Base-by-base conservation (phyloP, 2,888 invertebrate species). In the Drosophila anomelani region DNA sequence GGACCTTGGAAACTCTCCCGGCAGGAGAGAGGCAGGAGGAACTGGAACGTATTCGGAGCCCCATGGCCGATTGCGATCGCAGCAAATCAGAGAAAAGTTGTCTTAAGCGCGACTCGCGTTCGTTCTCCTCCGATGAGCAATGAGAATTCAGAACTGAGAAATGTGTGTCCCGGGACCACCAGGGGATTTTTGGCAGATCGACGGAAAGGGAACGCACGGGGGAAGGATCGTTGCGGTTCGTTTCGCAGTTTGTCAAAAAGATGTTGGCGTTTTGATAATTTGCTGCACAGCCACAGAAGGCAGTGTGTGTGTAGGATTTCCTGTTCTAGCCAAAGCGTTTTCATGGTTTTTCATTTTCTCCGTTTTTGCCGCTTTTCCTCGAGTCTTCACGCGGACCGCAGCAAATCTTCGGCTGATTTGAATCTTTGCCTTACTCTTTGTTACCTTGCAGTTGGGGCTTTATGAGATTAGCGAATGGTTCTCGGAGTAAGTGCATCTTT, bases 191-290 rank as follows among this genome's bases (percentile, higher is more conserved):
- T 62, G 36, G 74, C 36, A 47, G 76, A 41, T 61, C 51, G 36
- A 62, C 53, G 17, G 39, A 46, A 44, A 49, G 23, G 47, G 34
- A 26, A 49, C 20, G 47, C 49, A 20, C 17, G 62, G 44, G 32
- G 41, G 38, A 9, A 36, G 38, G 4, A 23, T 23, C 29, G 38
- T 51, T 54, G 46, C 44, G 57, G 55, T 47, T 60, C 59, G 51
- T 81, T 88, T 88, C 74, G 83, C 83, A 83, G 83, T 88, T 83
- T 83, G 83, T 83, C 83, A 83, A 83, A 83, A 83, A 83, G 83
- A 83, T 83, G 83, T 90, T 89, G 89, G 82, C 84, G 81, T 83
- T 79, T 81, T 79, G 91, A 89, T 90, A 90, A 90, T 90, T 79
- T 85, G 78, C 81, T 74, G 75, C 78, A 76, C 72, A 73, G 62